phyloP scores from a whole-genome alignment of 1,140 invertebrate species.

The Drosophila sturtevanti region DNA sequence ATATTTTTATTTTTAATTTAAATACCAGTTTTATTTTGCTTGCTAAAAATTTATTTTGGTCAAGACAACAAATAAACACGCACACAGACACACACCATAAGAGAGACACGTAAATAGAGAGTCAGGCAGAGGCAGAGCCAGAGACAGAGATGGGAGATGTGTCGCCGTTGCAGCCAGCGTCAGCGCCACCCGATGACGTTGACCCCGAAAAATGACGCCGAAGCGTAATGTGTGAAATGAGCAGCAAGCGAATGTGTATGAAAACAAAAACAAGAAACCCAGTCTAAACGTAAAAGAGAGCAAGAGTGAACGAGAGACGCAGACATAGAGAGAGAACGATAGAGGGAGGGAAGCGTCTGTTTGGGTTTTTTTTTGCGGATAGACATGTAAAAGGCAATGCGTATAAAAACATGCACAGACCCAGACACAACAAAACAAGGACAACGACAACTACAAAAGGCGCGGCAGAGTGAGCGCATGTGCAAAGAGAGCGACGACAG shows the following conservation, averaged over 20 bases:
- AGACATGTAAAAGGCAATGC: constrained; percentile 71
- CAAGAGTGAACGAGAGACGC: constrained; percentile 36
- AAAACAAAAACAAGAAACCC: constrained; percentile 78
- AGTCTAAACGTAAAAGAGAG: constrained; percentile 33
- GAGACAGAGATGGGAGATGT: constrained; percentile 28
- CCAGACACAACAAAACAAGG: constrained; percentile 56
- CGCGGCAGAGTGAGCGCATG: constrained; percentile 58
- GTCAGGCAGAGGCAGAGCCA: neutral
- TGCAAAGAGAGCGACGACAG: constrained; percentile 20
- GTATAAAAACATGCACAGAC: constrained; percentile 73
- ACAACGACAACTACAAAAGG: constrained; percentile 23
- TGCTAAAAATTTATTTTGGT: constrained; percentile 61
- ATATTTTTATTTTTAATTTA: constrained; percentile 18
- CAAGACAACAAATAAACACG: constrained; percentile 64
- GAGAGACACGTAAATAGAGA: constrained; percentile 4
- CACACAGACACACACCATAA: constrained; percentile 10
- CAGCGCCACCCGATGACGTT: constrained; percentile 77
- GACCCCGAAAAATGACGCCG: constrained; percentile 78
- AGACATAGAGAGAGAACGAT: constrained; percentile 34
- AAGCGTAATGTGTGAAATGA: constrained; percentile 75
- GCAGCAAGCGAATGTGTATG: constrained; percentile 68
- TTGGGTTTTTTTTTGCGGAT: constrained; percentile 58
- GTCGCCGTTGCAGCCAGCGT: constrained; percentile 51
- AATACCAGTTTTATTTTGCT: constrained; percentile 56
- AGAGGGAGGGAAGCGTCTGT: constrained; percentile 39